These are phyloP conservation scores for Pseudomyrmex pallidus DNA, from an alignment of 1,140 invertebrate species.

Conservation along the genomic window DNA sequence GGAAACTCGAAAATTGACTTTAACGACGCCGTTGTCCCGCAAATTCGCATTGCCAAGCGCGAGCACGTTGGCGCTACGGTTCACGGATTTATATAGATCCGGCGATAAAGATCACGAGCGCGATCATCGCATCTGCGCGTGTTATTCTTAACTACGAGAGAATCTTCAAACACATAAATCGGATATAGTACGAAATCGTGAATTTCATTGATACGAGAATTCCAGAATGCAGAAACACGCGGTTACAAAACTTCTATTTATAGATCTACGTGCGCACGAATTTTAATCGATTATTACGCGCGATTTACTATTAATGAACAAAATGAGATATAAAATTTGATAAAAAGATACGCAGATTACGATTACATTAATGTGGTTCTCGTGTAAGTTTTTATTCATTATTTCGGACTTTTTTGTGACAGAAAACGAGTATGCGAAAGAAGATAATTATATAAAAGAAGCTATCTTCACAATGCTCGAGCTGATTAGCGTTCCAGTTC, in stretches of 20 bases:
- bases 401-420: background rate
- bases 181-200: background rate
- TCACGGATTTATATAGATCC: constrained; percentile 38
- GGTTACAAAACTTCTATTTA: background rate
- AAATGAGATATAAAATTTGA: background rate
- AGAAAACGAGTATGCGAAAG: background rate
- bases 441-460: constrained; percentile 3
- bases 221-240: background rate
- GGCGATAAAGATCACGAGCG: constrained; percentile 17
- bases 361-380: background rate
- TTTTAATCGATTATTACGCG: background rate
- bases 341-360: background rate
- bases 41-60: constrained; percentile 13
- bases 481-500: background rate
- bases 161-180: background rate
- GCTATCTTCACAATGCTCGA: no score
- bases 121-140: background rate
- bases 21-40: constrained; percentile 44
- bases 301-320: background rate
- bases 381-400: background rate
- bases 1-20: constrained; percentile 44
- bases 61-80: background rate
- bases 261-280: background rate
- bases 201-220: background rate
- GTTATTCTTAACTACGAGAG: background rate